These are phyloP conservation scores for Alectoris magna DNA, from an alignment of 2,797 vertebrate species.

Conservation along the genomic window DNA sequence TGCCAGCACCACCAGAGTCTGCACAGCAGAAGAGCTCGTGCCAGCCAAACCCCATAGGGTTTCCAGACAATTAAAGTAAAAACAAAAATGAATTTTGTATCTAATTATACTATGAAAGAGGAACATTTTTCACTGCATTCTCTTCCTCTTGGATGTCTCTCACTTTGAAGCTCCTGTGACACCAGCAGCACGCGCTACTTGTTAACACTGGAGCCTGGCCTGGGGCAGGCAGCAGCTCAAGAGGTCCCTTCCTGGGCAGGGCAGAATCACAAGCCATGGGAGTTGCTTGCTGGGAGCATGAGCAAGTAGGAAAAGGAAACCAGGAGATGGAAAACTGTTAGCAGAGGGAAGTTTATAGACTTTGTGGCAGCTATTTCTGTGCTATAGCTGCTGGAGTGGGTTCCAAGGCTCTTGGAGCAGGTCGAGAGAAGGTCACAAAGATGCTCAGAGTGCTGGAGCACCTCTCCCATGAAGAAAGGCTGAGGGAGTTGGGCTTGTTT, in stretches of 20 bases:
- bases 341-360: neutral
- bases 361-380: neutral
- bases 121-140: fast-evolving
- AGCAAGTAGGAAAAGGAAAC: neutral
- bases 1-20: neutral
- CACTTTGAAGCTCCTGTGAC: neutral
- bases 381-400: neutral
- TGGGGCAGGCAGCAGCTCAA: neutral
- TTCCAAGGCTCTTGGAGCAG: too few relatives aligned
- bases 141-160: neutral
- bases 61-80: neutral
- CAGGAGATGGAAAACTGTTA: neutral
- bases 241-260: neutral
- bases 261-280: neutral
- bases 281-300: neutral
- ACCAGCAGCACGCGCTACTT: neutral
- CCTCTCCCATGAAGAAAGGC: too few relatives aligned
- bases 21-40: fast-evolving
- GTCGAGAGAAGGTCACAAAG: too few relatives aligned
- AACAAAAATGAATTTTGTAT: fast-evolving
- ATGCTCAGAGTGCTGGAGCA: too few relatives aligned
- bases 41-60: neutral
- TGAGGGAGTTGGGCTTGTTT: too few relatives aligned
- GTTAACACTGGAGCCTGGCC: neutral
- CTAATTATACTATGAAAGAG: neutral